Percentiles rank a stretch among this genome's conserved stretches.
These are phyloP conservation scores for Lethenteron reissneri DNA, from an alignment of 2,113 vertebrate genomes.

Conservation along the genomic window DNA sequence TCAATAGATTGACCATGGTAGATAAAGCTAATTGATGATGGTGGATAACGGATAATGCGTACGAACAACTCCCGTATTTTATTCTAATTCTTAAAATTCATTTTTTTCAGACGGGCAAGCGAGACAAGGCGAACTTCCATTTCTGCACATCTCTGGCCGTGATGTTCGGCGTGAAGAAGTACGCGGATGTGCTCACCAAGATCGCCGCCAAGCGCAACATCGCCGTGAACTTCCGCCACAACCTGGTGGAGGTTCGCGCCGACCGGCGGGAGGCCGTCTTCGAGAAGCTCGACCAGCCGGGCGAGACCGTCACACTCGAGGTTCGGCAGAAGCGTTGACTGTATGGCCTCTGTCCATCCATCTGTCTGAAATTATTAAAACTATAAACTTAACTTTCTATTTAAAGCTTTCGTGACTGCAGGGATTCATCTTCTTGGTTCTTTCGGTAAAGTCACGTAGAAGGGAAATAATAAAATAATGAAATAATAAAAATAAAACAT, in stretches of 20 bases:
- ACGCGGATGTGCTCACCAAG: slow-evolving; percentile 52
- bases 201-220: slow-evolving; percentile 43
- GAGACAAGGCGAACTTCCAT: slow-evolving; percentile 37
- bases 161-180: slow-evolving; percentile 60
- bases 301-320: slow-evolving; percentile 43
- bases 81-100: slow-evolving; percentile 11
- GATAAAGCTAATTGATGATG: too few species aligned
- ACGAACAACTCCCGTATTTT: neutral
- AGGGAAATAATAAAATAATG: too few species aligned
- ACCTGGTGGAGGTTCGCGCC: slow-evolving; percentile 59
- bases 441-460: too few species aligned
- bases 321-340: slow-evolving; percentile 17
- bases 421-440: too few species aligned
- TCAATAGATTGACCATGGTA: too few species aligned
- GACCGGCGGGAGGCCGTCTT: slow-evolving; percentile 79
- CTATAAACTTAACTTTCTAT: too few species aligned
- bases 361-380: too few species aligned
- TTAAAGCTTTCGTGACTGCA: too few species aligned
- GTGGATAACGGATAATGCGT: too few species aligned
- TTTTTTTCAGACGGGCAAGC: slow-evolving; percentile 43
- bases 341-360: too few species aligned
- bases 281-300: slow-evolving; percentile 61
- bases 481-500: too few species aligned
- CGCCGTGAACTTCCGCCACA: slow-evolving; percentile 43
- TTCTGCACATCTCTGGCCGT: slow-evolving; percentile 50